Evolutionary conservation across 1,140 invertebrate species (phyloP).

Genomic region (Cylas formicarius): DNA sequence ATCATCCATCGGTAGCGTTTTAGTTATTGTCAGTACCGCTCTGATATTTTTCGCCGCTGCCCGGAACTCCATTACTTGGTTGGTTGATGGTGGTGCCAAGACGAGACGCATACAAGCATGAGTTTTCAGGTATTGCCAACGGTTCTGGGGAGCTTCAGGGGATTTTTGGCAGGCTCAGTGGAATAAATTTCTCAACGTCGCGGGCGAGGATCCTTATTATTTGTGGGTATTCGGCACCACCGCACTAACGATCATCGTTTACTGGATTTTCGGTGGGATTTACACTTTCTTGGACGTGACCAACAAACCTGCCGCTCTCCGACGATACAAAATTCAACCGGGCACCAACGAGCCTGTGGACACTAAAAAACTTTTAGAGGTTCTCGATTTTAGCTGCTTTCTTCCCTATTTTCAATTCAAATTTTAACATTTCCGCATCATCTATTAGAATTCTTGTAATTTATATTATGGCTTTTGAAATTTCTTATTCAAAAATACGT

Average conservation of each 20-base stretch:
- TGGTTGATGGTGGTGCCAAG: slow-evolving; percentile 33
- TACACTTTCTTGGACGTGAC: slow-evolving; percentile 71
- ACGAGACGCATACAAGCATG: background rate
- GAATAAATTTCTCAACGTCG: slow-evolving; percentile 62
- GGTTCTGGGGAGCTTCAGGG: slow-evolving; percentile 81
- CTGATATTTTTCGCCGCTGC: slow-evolving; percentile 70
- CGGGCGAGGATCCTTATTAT: slow-evolving; percentile 59
- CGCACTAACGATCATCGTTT: slow-evolving; percentile 55
- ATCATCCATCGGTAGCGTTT: slow-evolving; percentile 60
- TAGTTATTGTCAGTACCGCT: slow-evolving; percentile 69
- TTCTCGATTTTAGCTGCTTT: no score
- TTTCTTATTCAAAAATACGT: no score
- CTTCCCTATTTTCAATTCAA: slow-evolving; percentile 2
- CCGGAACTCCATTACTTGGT: slow-evolving; percentile 78
- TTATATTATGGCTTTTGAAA: no score
- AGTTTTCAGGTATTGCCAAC: slow-evolving; percentile 68
- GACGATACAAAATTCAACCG: slow-evolving; percentile 78
- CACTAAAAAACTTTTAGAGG: slow-evolving; percentile 51
- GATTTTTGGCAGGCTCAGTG: slow-evolving; percentile 81
- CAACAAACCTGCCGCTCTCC: slow-evolving; percentile 58
- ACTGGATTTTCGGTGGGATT: slow-evolving; percentile 68
- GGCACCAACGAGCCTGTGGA: slow-evolving; percentile 73
- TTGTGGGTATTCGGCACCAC: slow-evolving; percentile 60
- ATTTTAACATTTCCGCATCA: background rate
- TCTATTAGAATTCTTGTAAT: background rate